Evolutionary conservation across 2,797 vertebrate genomes (phyloP).

Genomic region (Anomalospiza imberbis): DNA sequence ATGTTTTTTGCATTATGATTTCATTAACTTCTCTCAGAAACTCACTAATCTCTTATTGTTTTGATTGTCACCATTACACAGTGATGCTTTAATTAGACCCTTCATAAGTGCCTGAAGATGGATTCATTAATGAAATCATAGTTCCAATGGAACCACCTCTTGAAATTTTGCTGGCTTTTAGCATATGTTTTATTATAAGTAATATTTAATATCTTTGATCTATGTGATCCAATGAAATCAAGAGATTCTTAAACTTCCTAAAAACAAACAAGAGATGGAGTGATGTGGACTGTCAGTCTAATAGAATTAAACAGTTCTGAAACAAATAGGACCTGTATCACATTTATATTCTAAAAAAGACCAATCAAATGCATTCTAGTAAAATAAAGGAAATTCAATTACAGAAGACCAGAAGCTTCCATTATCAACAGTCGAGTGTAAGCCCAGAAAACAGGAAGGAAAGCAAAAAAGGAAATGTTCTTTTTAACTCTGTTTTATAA

Average conservation of each 20-base stretch:
- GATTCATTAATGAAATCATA: neutral
- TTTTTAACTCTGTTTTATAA: neutral
- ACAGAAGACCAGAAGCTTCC: neutral
- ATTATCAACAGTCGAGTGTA: neutral
- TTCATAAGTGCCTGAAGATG: neutral
- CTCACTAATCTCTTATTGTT: neutral
- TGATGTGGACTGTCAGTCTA: neutral
- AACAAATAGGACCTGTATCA: neutral
- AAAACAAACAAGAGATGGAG: neutral
- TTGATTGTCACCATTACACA: neutral
- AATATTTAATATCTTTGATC: neutral
- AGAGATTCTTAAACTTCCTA: neutral
- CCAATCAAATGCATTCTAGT: neutral
- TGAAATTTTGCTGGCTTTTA: neutral
- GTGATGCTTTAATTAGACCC: neutral
- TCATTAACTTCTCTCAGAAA: constrained; percentile 3
- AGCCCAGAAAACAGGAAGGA: neutral
- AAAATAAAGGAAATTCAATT: constrained; percentile 37
- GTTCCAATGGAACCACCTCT: neutral
- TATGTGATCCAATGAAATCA: neutral
- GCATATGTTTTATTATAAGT: neutral
- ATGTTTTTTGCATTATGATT: neutral
- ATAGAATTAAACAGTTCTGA: neutral
- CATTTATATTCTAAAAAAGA: neutral
- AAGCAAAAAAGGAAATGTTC: neutral